Evolutionary conservation across 2,888 invertebrate genomes (phyloP), one percentile per base, ranked within the genome.

Genomic region (Leptinotarsa rubiginosa): DNA sequence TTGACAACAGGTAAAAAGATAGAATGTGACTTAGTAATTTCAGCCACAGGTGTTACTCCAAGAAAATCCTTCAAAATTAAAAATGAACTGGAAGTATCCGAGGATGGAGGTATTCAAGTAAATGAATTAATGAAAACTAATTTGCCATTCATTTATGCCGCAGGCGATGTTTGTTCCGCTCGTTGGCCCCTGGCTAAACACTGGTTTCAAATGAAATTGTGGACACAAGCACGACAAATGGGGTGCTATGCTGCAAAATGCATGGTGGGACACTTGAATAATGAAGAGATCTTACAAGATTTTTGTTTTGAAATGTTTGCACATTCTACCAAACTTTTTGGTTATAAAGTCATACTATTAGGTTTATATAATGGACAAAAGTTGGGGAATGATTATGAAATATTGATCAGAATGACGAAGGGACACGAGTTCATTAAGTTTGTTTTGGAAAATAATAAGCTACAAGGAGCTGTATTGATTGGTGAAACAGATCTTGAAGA

Each of bases 191-290:
- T 89, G 76, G 92, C 95, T 0, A 89, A 91, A 31, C 94, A 96
- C 84, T 97, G 97, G 97, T 95, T 96, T 86, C 95, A 98, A 89
- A 95, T 99, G 93, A 91, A 97, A 75, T 88, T 99, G 50, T 99
- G 99, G 99, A 97, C 97, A 0, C 99, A 99, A 88, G 99, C 99
- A 0, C 90, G 97, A 71, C 98, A 98, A 88, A 98, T 98, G 98
- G 99, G 98, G 13, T 91, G 92, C 71, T 97, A 96, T 90, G 97
- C 96, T 31, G 98, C 97, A 0, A 95, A 95, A 86, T 93, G 94
- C 73, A 98, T 99, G 96, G 91, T 92, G 76, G 92, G 91, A 0
- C 88, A 88, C 77, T 84, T 91, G 10, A 90, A 87, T 15, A 89
- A 91, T 10, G 92, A 95, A 87, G 89, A 90, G 78, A 90, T 95